These are phyloP conservation scores for Anthopleura xanthogrammica DNA, from an alignment of 92 coral and sea anemone species.

Conservation along the genomic window DNA sequence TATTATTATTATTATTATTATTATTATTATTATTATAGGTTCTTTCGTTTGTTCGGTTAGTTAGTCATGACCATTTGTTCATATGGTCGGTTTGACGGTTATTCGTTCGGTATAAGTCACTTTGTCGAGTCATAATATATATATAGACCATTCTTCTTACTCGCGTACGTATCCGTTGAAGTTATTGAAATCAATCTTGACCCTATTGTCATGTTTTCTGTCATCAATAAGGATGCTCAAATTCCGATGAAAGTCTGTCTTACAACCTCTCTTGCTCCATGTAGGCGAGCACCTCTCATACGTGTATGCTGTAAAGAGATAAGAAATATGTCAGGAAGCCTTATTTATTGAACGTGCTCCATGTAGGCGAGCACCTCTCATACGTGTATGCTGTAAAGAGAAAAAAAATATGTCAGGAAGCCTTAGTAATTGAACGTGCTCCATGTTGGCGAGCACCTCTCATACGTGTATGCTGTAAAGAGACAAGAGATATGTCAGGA, in stretches of 20 bases:
- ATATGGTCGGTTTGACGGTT: too few species aligned
- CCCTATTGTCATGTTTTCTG: not conserved
- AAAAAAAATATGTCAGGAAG: not conserved
- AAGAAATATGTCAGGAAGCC: not conserved
- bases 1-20: too few species aligned
- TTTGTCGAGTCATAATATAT: not conserved
- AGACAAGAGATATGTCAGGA: not conserved
- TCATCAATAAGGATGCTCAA: not conserved
- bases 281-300: not conserved
- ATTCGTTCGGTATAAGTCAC: not conserved
- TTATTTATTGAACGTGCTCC: too few species aligned
- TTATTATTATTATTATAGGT: too few species aligned
- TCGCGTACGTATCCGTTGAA: not conserved
- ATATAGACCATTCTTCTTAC: not conserved
- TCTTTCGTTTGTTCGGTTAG: too few species aligned
- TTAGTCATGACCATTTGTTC: too few species aligned
- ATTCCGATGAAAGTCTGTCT: not conserved
- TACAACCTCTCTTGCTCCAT: not conserved
- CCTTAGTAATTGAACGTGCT: not conserved
- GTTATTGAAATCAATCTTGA: not conserved
- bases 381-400: not conserved
- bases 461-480: not conserved
- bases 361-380: too few species aligned
- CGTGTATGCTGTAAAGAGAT: not conserved
- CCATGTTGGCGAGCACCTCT: too few species aligned